phyloP scores from a whole-genome alignment of 2,797 vertebrate genomes.

The Eupleurogrammus muticus region DNA sequence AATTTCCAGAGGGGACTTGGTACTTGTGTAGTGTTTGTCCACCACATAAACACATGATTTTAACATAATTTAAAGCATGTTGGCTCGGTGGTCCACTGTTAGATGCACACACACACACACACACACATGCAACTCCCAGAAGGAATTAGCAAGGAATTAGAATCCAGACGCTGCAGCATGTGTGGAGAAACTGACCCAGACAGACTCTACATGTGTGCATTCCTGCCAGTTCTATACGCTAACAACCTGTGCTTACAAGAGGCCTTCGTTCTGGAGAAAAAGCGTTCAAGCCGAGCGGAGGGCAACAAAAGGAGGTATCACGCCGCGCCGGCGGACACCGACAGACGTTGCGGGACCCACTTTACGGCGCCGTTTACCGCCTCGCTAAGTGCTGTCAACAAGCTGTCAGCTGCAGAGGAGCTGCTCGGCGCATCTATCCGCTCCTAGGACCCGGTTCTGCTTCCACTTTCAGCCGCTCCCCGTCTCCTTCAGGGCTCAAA shows the following conservation, averaged over 20 bases:
- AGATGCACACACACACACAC: neutral
- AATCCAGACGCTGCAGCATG: slow-evolving; percentile 48
- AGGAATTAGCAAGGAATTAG: slow-evolving; percentile 45
- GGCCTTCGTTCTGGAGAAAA: slow-evolving; percentile 14
- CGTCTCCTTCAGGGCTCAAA: too few species aligned
- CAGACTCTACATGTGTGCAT: slow-evolving; percentile 19
- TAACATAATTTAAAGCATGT: too few species aligned
- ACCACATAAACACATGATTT: too few species aligned
- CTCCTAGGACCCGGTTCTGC: too few species aligned
- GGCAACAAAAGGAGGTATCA: slow-evolving; percentile 31
- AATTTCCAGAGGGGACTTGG: too few species aligned
- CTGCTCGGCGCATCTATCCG: too few species aligned
- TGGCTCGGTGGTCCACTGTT: too few species aligned
- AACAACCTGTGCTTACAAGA: slow-evolving; percentile 27
- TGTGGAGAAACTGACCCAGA: slow-evolving; percentile 48
- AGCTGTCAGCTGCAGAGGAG: neutral
- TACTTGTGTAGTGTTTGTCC: too few species aligned
- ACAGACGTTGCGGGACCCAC: slow-evolving; percentile 41
- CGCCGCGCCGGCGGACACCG: slow-evolving; percentile 25
- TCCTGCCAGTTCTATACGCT: neutral
- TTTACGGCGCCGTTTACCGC: slow-evolving; percentile 43
- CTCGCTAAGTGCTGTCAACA: slow-evolving; percentile 54
- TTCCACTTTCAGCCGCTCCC: too few species aligned
- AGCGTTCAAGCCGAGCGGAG: slow-evolving; percentile 30
- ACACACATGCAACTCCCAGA: neutral